phyloP scores from a whole-genome alignment of 2,888 invertebrate genomes.

The Metacarcinus magister region DNA sequence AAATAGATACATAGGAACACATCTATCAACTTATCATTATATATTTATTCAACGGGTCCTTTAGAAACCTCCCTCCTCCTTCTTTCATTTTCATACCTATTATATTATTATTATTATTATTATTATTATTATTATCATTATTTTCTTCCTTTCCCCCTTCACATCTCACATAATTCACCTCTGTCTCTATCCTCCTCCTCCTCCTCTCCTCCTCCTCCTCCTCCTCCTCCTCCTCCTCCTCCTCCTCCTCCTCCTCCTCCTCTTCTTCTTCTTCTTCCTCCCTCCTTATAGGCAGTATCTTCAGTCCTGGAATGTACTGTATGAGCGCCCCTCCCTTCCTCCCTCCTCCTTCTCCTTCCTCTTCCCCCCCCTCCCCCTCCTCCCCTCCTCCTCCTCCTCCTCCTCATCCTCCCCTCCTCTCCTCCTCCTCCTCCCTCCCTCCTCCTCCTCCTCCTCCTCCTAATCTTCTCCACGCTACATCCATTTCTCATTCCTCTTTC shows the following conservation, averaged over 20 bases:
- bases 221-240: slow-evolving; percentile 26
- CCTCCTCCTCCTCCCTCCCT: neutral
- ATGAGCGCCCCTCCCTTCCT: neutral
- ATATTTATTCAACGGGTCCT: too few species aligned
- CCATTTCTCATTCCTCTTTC: neutral
- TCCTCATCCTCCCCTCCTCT: neutral
- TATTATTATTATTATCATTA: too few species aligned
- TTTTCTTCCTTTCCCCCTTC: too few species aligned
- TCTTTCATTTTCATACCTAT: neutral
- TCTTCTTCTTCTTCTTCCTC: neutral
- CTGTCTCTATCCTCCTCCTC: neutral
- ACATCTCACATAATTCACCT: too few species aligned
- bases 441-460: neutral
- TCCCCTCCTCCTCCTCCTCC: neutral
- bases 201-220: neutral
- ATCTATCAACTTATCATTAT: too few species aligned
- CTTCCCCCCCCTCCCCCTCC: neutral
- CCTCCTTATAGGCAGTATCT: neutral
- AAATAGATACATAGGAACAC: too few species aligned
- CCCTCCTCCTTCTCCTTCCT: neutral
- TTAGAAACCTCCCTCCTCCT: neutral
- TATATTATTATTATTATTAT: too few species aligned
- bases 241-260: slow-evolving; percentile 4
- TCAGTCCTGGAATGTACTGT: too few species aligned
- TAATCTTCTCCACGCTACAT: neutral